Evolutionary conservation across 2,888 invertebrate species (phyloP), one percentile per base, ranked within the genome.

Genomic region (Mythimna albipuncta): DNA sequence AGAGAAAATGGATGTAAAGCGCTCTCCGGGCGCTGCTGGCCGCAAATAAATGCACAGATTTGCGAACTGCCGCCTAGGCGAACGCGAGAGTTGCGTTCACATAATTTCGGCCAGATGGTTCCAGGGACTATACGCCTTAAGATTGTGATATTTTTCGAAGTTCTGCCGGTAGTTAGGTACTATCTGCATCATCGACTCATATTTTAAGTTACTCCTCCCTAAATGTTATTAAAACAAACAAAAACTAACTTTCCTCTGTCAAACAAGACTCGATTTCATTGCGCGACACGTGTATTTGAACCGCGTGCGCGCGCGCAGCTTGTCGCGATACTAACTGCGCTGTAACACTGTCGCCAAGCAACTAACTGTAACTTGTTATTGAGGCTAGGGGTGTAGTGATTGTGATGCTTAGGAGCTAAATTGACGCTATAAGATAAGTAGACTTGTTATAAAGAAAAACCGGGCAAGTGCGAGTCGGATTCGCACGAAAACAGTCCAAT

Each of bases 321-420:
- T 72, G 61, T 65, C 47, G 58, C 75, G 74, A 77, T 85, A 79
- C 75, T 85, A 80, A 72, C 77, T 74, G 77, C 79, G 74, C 77
- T 85, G 82, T 84, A 83, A 81, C 85, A 79, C 78, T 87, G 82
- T 87, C 86, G 72, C 82, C 76, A 77, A 55, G 64, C 67, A 68
- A 71, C 64, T 89, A 89, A 89, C 89, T 88, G 87, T 61, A 41
- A 61, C 21, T 89, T 81, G 66, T 57, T 11, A 67, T 82, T 62
- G 38, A 77, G 57, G 32, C 21, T 13, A 16, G 50, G 10, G n/a
- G 2, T 26, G 54, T 70, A 75, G 19, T 26, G 7, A 19, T 47
- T n/a, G 52, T 32, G 16, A 50, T n/a, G 38, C 38, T 64, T 57
- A 11, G 5, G 11, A 50, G 50, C 61, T 52, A 63, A 19, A 10